These are phyloP conservation scores for Macropus fuliginosus DNA, from an alignment of 2,797 vertebrate genomes.

Conservation along the genomic window DNA sequence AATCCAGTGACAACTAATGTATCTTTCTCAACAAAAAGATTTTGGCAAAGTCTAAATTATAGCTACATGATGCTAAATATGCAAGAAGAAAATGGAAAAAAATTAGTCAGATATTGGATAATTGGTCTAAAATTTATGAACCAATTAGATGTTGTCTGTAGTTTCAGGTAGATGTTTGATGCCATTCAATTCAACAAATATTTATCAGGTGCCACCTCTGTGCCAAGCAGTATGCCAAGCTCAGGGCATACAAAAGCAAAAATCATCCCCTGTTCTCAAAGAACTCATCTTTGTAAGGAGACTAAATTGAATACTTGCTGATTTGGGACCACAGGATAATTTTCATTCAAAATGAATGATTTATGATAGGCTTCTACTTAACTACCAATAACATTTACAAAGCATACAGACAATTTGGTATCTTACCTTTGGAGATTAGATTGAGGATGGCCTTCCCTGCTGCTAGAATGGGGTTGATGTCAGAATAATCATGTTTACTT, in stretches of 20 bases:
- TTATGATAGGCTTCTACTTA: not conserved
- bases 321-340: not conserved
- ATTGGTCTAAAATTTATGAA: not conserved
- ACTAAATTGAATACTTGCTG: not conserved
- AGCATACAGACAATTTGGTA: not conserved
- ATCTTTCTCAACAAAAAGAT: not conserved
- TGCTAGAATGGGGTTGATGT: conserved; percentile 90
- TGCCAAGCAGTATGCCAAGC: not conserved
- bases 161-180: not conserved
- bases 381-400: not conserved
- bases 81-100: not conserved
- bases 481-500: conserved; percentile 87
- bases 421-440: conserved; percentile 86
- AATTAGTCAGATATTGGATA: not conserved
- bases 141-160: not conserved
- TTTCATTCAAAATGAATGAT: not conserved
- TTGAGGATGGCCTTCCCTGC: conserved; percentile 86
- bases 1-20: not conserved
- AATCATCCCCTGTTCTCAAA: not conserved
- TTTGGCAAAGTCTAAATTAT: not conserved
- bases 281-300: not conserved
- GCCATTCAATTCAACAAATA: not conserved
- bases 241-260: not conserved
- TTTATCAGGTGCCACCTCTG: not conserved
- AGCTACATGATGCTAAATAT: not conserved